These are phyloP conservation scores for Galbula dea DNA, from an alignment of 2,113 vertebrate genomes.

Conservation along the genomic window DNA sequence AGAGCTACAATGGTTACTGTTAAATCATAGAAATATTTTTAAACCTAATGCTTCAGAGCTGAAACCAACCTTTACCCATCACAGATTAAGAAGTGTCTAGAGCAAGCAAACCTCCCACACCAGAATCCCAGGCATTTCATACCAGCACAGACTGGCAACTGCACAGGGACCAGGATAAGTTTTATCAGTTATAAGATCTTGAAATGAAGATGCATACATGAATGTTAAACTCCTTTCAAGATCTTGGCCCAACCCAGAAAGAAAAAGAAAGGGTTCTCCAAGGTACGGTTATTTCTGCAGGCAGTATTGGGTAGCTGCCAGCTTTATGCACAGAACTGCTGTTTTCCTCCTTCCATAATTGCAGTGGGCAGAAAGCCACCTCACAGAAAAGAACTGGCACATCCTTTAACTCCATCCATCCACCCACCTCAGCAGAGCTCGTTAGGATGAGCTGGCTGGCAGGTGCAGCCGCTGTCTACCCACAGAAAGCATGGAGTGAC, in stretches of 20 bases:
- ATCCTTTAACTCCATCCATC: not conserved
- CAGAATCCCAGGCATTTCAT: not conserved
- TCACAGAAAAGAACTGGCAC: conserved; percentile 21
- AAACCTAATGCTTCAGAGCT: not conserved
- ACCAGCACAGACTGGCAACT: not conserved
- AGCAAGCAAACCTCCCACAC: not conserved
- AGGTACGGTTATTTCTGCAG: conserved; percentile 47
- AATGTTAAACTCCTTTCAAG: not conserved
- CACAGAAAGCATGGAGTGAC: not conserved
- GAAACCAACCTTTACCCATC: not conserved
- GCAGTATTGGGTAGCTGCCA: conserved; percentile 26
- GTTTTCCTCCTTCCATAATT: conserved; percentile 11
- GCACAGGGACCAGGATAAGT: not conserved
- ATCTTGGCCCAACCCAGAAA: not conserved
- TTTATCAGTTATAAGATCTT: not conserved
- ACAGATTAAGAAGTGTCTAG: not conserved
- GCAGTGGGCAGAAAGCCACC: conserved; percentile 41
- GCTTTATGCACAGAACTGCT: conserved; percentile 37
- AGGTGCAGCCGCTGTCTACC: conserved; percentile 22
- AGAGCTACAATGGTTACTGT: not conserved
- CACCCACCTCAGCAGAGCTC: not conserved
- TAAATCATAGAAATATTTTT: conserved; percentile 12
- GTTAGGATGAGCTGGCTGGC: not conserved
- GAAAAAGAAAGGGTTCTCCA: conserved; percentile 1
- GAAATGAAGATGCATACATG: not conserved